Base-by-base conservation (phyloP, 1,140 invertebrate genomes). In the Drosophila repleta region DNA sequence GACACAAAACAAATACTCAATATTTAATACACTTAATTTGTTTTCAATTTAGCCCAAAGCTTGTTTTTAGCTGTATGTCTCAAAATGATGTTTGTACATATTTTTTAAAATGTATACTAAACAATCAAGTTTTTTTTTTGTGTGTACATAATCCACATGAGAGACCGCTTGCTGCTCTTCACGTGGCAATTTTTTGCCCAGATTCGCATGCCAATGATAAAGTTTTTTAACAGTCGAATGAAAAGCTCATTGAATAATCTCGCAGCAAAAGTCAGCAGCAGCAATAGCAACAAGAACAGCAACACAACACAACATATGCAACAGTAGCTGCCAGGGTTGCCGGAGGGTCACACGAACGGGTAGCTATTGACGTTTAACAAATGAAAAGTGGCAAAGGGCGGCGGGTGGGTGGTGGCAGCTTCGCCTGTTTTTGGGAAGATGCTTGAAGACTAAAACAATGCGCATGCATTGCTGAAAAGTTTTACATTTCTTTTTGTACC, bases 211-310 rank as follows among this genome's bases (percentile, higher is more conserved):
- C 45, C 74, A 81, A 64, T 69, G 74, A 60, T 51, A 68, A 71
- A 75, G 39, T 78, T 78, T 35, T 78, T 75, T 45, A 71, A 67
- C 72, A 78, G 61, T 66, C 72, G 63, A 67, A 75, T 78, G 76
- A 75, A 79, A 76, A 77, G 73, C 83, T 79, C 76, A 83, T 88
- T 76, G 75, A 83, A 79, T 74, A 75, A 79, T 80, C 65, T 65
- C 66, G 48, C 35, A 61, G 55, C 37, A 66, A 65, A 69, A 51
- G 32, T 32, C 41, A 55, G 32, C 20, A 53, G 21, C 60, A 52
- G 11, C 56, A 49, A 29, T 21, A 51, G 18, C 37, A 67, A 68
- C 58, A 55, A n/a, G 20, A 43, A 58, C 55, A 45, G 45, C 26
- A 45, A 57, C 20, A 57, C 18, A 35, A 18, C 32, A 53, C 48